phyloP scores from a whole-genome alignment of 2,797 vertebrate species.

The Hydrolagus colliei region DNA sequence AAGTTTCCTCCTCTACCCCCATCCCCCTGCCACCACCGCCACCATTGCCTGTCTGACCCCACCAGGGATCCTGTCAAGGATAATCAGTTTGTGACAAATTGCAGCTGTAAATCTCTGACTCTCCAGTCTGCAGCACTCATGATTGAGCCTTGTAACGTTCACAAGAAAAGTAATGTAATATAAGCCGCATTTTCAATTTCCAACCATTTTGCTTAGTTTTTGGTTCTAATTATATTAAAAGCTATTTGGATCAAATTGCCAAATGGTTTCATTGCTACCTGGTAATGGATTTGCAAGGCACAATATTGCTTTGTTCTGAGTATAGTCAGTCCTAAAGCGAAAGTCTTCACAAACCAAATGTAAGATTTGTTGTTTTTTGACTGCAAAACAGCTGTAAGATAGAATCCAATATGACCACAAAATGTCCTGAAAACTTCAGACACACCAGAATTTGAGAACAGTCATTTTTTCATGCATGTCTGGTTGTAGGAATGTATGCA shows the following conservation, averaged over 20 bases:
- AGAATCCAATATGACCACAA: not conserved
- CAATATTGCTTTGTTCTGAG: not conserved
- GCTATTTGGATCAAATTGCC: not conserved
- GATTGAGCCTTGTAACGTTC: not conserved
- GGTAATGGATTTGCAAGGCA: not conserved
- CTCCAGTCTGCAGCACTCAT: not conserved
- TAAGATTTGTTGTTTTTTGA: not conserved
- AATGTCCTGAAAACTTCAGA: not conserved
- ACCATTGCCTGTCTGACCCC: too few relatives aligned
- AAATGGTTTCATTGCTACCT: not conserved
- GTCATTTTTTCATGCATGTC: not conserved
- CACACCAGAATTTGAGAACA: not conserved
- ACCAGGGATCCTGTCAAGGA: too few relatives aligned
- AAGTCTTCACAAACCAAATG: not conserved
- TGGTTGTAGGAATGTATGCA: not conserved
- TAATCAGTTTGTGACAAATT: not conserved
- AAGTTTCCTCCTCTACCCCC: not conserved
- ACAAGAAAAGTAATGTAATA: not conserved
- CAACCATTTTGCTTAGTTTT: not conserved
- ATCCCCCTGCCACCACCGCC: not conserved
- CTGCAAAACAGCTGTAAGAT: not conserved
- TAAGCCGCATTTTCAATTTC: not conserved
- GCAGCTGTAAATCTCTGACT: not conserved
- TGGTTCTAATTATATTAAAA: not conserved
- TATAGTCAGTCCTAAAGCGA: not conserved